Conservation (phyloP, 53 echinoderm and acorn worm genomes). For the Astropecten irregularis region DNA sequence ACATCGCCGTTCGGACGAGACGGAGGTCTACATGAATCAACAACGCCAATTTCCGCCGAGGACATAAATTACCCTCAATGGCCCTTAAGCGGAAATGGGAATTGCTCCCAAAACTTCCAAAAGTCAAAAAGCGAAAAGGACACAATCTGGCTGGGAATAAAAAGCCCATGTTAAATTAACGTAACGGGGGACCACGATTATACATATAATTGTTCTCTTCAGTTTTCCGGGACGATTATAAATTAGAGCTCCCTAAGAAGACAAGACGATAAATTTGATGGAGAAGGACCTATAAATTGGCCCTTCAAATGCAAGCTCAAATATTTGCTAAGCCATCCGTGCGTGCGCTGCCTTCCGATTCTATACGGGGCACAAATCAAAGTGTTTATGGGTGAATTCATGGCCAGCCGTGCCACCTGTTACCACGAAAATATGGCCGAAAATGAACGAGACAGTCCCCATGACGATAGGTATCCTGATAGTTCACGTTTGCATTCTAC, state of each 20-base stretch:
- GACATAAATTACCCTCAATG: neutral
- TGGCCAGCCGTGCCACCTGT: slow-evolving; percentile 35
- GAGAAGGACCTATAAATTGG: slow-evolving; percentile 2
- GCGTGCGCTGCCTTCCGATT: no score
- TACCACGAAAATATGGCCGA: slow-evolving; percentile 28
- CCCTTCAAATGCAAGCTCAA: neutral
- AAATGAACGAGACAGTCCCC: slow-evolving; percentile 23
- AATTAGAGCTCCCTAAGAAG: neutral
- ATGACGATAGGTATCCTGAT: slow-evolving; percentile 19
- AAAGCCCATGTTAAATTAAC: neutral
- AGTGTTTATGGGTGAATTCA: slow-evolving; percentile 37
- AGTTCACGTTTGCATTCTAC: no score
- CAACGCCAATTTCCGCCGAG: neutral
- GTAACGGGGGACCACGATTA: neutral
- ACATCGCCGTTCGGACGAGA: neutral
- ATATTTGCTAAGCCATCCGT: no score
- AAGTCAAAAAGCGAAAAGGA: no score
- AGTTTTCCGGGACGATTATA: no score
- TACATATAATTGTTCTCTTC: no score
- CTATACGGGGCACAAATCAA: slow-evolving; percentile 55
- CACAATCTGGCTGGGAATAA: no score
- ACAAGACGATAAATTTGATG: neutral
- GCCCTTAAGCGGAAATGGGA: neutral
- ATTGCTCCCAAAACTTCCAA: no score
- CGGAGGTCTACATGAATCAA: neutral